These are phyloP conservation scores for Calephelis perditalis DNA, from an alignment of 2,888 invertebrate species.

Conservation along the genomic window DNA sequence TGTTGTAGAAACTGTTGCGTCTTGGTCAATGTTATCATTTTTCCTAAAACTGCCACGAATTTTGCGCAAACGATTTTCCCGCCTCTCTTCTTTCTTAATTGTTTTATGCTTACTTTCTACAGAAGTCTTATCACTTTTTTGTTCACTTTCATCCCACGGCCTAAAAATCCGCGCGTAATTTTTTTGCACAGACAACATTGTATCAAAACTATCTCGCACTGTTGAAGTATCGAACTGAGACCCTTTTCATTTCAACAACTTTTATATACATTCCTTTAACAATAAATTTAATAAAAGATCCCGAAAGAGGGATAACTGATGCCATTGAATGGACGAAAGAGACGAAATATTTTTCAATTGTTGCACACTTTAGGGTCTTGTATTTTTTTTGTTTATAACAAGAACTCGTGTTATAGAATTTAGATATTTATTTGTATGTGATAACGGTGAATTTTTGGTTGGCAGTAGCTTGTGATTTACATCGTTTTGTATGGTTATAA, in stretches of 20 bases:
- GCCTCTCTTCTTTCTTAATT: constrained; percentile 46
- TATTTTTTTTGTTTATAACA: constrained; percentile 33
- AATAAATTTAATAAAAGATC: constrained; percentile 75
- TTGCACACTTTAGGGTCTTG: constrained; percentile 60
- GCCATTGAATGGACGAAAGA: constrained; percentile 70
- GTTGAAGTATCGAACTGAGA: constrained; percentile 56
- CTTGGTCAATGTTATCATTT: constrained; percentile 63
- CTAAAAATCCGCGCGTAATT: constrained; percentile 77
- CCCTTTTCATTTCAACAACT: constrained; percentile 69
- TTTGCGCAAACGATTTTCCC: constrained; percentile 64
- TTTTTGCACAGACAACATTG: constrained; percentile 59
- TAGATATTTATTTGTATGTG: constrained; percentile 31
- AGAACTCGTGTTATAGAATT: constrained; percentile 21
- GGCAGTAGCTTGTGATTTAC: constrained; percentile 28
- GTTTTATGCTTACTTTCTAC: constrained; percentile 42
- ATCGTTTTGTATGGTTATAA: constrained; percentile 33
- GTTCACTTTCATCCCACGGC: constrained; percentile 78
- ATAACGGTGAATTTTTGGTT: constrained; percentile 32
- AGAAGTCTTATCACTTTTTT: constrained; percentile 32
- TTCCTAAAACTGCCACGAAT: constrained; percentile 65
- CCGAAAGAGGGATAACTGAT: constrained; percentile 62
- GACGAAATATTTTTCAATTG: constrained; percentile 77
- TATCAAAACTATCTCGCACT: constrained; percentile 48
- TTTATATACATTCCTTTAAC: constrained; percentile 75
- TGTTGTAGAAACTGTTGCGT: constrained; percentile 78